A percentile compares a stretch with the other conserved stretches of the same genome.
These are phyloP conservation scores for Lordiphosa andalusiaca DNA, from an alignment of 2,888 invertebrate genomes.

Conservation along the genomic window DNA sequence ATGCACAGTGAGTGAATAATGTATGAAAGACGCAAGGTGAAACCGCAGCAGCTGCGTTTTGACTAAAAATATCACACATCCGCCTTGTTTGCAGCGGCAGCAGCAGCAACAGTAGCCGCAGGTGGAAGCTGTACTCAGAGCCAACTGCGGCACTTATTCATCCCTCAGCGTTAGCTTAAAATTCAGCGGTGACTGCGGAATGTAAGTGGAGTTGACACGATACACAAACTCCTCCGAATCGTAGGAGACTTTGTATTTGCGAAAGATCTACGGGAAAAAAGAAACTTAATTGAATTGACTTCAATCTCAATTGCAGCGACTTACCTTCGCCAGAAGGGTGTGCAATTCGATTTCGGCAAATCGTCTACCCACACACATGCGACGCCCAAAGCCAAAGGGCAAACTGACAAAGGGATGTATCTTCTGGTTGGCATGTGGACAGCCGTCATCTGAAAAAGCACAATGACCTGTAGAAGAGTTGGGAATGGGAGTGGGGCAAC, in stretches of 20 bases:
- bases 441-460: slow-evolving; percentile 41
- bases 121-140: slow-evolving; percentile 5
- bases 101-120: slow-evolving; percentile 4
- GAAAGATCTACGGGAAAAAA: slow-evolving; percentile 83
- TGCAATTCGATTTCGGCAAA: slow-evolving; percentile 91
- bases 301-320: neutral
- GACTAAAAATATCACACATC: slow-evolving; percentile 59
- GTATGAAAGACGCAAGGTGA: slow-evolving; percentile 18
- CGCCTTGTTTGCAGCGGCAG: slow-evolving; percentile 33
- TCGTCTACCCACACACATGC: slow-evolving; percentile 89
- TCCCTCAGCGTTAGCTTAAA: slow-evolving; percentile 83
- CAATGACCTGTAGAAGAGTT: neutral
- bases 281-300: slow-evolving; percentile 12
- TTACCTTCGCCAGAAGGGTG: slow-evolving; percentile 87
- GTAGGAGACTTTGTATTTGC: slow-evolving; percentile 86
- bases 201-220: slow-evolving; percentile 88
- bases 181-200: slow-evolving; percentile 86
- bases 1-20: slow-evolving; percentile 15
- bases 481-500: neutral
- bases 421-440: slow-evolving; percentile 81
- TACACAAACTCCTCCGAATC: slow-evolving; percentile 85
- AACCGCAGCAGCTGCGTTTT: slow-evolving; percentile 9
- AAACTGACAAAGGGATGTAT: slow-evolving; percentile 88
- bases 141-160: slow-evolving; percentile 49
- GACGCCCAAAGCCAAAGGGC: slow-evolving; percentile 88